Conservation (phyloP, 2,888 invertebrate species). For the Esperia sulphurella region DNA sequence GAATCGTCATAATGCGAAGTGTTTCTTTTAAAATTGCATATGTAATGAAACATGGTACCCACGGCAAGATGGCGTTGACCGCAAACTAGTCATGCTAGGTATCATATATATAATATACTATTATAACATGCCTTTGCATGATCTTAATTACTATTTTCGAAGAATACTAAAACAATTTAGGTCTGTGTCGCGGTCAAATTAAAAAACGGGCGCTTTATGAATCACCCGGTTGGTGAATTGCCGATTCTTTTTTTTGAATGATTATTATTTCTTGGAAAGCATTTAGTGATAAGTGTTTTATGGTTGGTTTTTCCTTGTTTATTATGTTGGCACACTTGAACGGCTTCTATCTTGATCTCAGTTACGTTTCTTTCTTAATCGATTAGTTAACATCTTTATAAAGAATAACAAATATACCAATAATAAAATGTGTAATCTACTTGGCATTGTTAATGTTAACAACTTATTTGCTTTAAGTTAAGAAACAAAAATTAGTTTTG, state of each 20-base stretch:
- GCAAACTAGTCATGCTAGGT: slow-evolving; percentile 29
- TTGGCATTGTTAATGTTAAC: too few relatives aligned
- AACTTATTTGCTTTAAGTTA: too few relatives aligned
- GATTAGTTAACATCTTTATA: too few relatives aligned
- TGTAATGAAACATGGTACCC: slow-evolving; percentile 21
- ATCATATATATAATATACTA: slow-evolving; percentile 26
- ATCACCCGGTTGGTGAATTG: background rate
- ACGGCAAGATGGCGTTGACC: slow-evolving; percentile 24
- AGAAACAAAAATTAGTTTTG: too few relatives aligned
- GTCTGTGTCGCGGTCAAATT: background rate
- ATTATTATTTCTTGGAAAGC: background rate
- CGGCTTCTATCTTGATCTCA: too few relatives aligned
- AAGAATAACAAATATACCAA: too few relatives aligned
- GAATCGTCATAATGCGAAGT: slow-evolving; percentile 19
- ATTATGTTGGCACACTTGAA: background rate
- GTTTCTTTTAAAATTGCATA: slow-evolving; percentile 29
- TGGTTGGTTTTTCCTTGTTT: background rate
- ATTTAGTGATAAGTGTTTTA: background rate
- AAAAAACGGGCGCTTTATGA: background rate
- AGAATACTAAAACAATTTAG: slow-evolving; percentile 35
- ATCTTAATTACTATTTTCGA: slow-evolving; percentile 57
- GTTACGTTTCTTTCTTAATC: too few relatives aligned
- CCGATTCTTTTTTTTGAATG: background rate
- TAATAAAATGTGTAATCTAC: too few relatives aligned
- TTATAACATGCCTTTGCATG: slow-evolving; percentile 45